phyloP scores from a whole-genome alignment of 2,888 invertebrate genomes.

The Chrysotoxum bicinctum region DNA sequence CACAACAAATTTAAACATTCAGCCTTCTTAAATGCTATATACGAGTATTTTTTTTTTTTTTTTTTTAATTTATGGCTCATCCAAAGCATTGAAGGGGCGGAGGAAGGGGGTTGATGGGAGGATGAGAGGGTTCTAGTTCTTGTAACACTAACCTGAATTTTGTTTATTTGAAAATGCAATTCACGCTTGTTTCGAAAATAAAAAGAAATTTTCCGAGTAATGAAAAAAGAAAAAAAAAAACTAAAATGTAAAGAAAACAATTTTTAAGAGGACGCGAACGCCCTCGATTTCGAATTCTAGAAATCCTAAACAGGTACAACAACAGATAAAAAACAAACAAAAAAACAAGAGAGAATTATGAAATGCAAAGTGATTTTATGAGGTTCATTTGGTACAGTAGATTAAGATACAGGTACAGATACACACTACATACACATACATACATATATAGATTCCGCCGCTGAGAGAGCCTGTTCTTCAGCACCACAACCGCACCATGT shows the following conservation, averaged over 20 bases:
- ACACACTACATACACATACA: not conserved
- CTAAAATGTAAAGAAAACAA: constrained; percentile 25
- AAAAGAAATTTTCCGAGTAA: constrained; percentile 33
- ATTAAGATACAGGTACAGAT: constrained; percentile 1
- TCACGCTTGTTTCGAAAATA: constrained; percentile 60
- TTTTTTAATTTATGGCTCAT: constrained; percentile 10
- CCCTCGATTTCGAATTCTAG: constrained; percentile 66
- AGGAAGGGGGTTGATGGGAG: not conserved
- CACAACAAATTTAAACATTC: constrained; percentile 31
- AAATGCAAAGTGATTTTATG: constrained; percentile 69
- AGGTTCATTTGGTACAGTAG: constrained; percentile 57
- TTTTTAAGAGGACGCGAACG: constrained; percentile 51
- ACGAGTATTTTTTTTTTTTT: not conserved
- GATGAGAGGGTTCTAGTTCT: constrained; percentile 2
- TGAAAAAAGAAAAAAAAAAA: constrained; percentile 10
- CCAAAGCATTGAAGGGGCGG: not conserved
- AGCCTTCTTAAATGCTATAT: constrained; percentile 21
- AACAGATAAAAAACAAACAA: not conserved
- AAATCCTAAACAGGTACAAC: constrained; percentile 46
- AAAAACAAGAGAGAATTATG: constrained; percentile 38
- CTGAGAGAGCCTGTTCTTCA: constrained; percentile 29
- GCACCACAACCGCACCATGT: constrained; percentile 5
- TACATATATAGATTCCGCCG: not conserved
- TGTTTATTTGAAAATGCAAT: constrained; percentile 68
- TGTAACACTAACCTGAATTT: constrained; percentile 60